A percentile compares a stretch with the other conserved stretches of the same genome.
Conservation (phyloP, 2,797 vertebrate species). For the Sandelia bainsii region DNA sequence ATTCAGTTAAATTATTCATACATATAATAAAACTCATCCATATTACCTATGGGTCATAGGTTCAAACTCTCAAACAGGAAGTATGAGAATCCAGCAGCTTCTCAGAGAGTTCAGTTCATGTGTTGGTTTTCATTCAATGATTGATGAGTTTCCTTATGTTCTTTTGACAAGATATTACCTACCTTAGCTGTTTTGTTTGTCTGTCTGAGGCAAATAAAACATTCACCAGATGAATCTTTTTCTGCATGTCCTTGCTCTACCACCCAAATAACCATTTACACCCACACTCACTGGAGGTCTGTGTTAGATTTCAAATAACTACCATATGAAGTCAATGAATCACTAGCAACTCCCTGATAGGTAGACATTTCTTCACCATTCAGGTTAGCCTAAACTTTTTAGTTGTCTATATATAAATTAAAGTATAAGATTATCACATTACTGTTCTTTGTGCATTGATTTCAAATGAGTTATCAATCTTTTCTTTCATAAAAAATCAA, state of each 20-base stretch:
- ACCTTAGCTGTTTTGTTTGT: neutral
- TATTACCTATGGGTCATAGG: neutral
- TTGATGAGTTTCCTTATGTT: neutral
- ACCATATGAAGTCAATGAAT: neutral
- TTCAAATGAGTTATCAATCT: neutral
- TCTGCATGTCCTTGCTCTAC: neutral
- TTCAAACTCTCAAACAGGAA: neutral
- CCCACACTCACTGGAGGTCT: neutral
- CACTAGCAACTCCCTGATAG: neutral
- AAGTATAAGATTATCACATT: too few species aligned
- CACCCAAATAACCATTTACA: neutral
- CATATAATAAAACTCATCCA: neutral
- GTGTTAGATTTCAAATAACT: neutral
- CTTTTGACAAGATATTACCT: neutral
- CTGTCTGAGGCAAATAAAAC: neutral
- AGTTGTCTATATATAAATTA: neutral
- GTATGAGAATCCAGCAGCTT: too few species aligned
- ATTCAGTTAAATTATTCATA: neutral
- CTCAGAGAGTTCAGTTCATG: too few species aligned
- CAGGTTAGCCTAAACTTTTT: neutral
- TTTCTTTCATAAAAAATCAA: neutral
- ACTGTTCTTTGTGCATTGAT: neutral
- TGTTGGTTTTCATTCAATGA: neutral
- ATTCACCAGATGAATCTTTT: neutral
- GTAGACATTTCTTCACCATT: neutral